These are phyloP conservation scores for Microctonus aethiopoides DNA, from an alignment of 2,888 invertebrate genomes.

Conservation along the genomic window DNA sequence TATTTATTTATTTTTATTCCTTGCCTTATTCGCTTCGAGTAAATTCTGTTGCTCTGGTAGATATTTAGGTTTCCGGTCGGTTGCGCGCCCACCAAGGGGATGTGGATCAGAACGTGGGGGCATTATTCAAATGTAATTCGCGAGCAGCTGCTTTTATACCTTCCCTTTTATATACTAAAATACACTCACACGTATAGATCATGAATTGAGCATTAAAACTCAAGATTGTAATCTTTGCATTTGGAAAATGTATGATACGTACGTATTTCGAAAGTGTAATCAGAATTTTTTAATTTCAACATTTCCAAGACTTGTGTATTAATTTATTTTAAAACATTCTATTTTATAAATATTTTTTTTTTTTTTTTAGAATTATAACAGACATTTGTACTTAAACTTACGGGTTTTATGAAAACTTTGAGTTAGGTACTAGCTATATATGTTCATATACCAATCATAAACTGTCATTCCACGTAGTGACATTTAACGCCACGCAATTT, in stretches of 20 bases:
- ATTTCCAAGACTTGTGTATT: no score
- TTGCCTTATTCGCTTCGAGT: constrained; percentile 42
- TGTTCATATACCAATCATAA: constrained; percentile 8
- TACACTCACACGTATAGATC: no score
- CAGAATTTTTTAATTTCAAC: no score
- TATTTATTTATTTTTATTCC: neutral
- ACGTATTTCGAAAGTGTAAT: no score
- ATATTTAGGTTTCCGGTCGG: constrained; percentile 63
- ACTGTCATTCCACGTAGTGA: constrained; percentile 43
- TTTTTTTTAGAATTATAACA: neutral
- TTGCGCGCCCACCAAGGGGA: constrained; percentile 48
- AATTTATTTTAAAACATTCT: no score
- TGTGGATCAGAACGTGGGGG: constrained; percentile 19
- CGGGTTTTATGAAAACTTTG: neutral
- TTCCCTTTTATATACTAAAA: neutral
- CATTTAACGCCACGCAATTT: constrained; percentile 62
- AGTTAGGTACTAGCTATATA: neutral
- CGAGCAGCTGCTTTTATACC: constrained; percentile 30
- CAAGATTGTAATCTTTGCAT: no score
- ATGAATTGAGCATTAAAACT: no score
- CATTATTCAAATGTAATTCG: constrained; percentile 35
- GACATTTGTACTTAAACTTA: neutral
- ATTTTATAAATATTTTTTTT: neutral
- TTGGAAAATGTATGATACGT: no score
- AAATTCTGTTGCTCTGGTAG: constrained; percentile 22